Base-by-base conservation (phyloP, 2,113 vertebrate species). In the Lichenostomus cassidix region DNA sequence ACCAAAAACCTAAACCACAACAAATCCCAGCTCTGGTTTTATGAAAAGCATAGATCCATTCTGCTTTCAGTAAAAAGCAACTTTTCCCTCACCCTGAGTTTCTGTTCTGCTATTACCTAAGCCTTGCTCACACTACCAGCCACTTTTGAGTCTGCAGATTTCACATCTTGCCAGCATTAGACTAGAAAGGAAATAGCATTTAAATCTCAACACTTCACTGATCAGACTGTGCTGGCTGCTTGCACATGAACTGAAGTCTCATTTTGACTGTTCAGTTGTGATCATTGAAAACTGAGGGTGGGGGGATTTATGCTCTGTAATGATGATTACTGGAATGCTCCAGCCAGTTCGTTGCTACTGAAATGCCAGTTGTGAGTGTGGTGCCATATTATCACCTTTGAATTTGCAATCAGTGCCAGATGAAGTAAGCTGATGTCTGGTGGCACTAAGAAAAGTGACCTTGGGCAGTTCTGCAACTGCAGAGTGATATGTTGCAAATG, bases 381-480 rank as follows among this genome's bases (percentile, higher is more conserved):
- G 71, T 91, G 90, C 92, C 29, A 8, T 71, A 37, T 92, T 96
- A 56, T 95, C 92, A 94, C 92, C 92, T 95, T 71, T 89, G 92
- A 78, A 81, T 95, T 93, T 84, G 92, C 92, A 94, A 24, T 75
- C 76, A n/a, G 64, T 96, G 93, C 93, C 93, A 94, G 91, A 77
- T 95, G 67, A 59, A 96, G 95, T 89, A 91, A 68, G 35, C 84
- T 80, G 75, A 73, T 86, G 85, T 90, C 78, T 89, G 95, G 84
- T 91, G 91, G 81, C 84, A 74, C 53, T 86, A 69, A 70, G 75
- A 76, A 41, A 50, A 91, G 55, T 96, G 94, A 95, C 97, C 97
- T 97, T 95, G 96, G 89, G 94, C 93, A 74, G 91, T 67, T 82
- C 93, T 90, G 52, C 73, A 76, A 42, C 87, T 81, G 5, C 50